Percentiles rank a stretch among this genome's conserved stretches.
Conservation (phyloP, 1,140 invertebrate species). For the Anastrepha ludens region DNA sequence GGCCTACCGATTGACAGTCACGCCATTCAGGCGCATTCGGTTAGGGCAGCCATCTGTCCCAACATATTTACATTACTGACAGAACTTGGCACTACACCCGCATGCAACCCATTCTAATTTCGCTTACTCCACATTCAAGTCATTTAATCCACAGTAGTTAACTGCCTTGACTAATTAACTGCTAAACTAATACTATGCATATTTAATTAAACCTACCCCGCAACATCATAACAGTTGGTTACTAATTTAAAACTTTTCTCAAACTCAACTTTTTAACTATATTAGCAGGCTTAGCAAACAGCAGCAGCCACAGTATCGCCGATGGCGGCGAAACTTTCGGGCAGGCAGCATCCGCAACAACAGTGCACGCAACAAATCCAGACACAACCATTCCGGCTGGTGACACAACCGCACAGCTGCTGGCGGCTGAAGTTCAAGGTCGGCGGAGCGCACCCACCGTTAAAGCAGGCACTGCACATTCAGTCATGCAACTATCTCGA, state of each 20-base stretch:
- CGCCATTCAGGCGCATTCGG: too few relatives aligned
- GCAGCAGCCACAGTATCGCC: neutral
- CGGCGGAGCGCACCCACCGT: constrained; percentile 56
- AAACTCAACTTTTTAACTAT: neutral
- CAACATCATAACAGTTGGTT: neutral
- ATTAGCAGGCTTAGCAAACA: constrained; percentile 1
- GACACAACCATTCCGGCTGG: neutral
- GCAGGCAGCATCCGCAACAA: constrained; percentile 58
- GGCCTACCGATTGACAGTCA: too few relatives aligned
- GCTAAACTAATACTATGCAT: neutral
- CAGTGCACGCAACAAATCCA: neutral
- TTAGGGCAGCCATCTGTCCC: too few relatives aligned
- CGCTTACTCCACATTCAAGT: too few relatives aligned
- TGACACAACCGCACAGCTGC: neutral
- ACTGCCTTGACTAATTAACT: neutral
- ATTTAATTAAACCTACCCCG: neutral
- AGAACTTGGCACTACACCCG: too few relatives aligned
- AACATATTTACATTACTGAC: too few relatives aligned
- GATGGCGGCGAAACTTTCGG: neutral
- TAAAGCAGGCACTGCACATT: neutral
- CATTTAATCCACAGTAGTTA: neutral
- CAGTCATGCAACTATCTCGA: neutral
- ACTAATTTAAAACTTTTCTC: constrained; percentile 30
- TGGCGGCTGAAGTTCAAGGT: constrained; percentile 68
- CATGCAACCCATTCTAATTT: too few relatives aligned